phyloP scores from a whole-genome alignment of 2,888 invertebrate genomes.

The Cheilosia scutellata region DNA sequence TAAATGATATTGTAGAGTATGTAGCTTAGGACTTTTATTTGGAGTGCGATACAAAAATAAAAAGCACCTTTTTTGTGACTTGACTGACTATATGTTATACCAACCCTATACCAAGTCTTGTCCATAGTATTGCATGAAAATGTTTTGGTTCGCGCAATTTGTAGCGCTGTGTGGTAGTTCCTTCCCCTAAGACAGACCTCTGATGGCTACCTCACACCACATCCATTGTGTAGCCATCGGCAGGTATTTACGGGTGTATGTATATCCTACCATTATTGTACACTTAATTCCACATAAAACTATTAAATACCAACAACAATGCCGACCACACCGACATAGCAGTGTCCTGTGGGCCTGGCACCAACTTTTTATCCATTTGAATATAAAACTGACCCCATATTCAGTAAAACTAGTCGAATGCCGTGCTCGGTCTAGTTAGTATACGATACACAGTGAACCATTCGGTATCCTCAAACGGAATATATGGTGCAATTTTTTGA shows the following conservation, averaged over 20 bases:
- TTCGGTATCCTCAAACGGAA: conserved; percentile 9
- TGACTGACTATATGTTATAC: too few relatives aligned
- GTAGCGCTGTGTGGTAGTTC: conserved; percentile 47
- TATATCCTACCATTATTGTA: background rate
- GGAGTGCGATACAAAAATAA: too few relatives aligned
- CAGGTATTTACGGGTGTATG: conserved; percentile 32
- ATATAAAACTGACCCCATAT: conserved; percentile 74
- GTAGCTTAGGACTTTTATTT: too few relatives aligned
- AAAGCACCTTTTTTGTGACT: too few relatives aligned
- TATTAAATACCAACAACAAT: conserved; percentile 40
- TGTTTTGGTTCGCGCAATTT: conserved; percentile 49
- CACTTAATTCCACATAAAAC: conserved; percentile 60
- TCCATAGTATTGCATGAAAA: conserved; percentile 8
- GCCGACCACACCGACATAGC: conserved; percentile 42
- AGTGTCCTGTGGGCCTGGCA: conserved; percentile 63
- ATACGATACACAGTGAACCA: conserved; percentile 27
- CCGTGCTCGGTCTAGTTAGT: conserved; percentile 62
- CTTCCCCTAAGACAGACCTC: conserved; percentile 2
- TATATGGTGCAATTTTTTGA: conserved; percentile 36
- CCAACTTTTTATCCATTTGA: conserved; percentile 69
- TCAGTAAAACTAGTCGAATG: conserved; percentile 51
- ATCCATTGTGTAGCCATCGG: conserved; percentile 41
- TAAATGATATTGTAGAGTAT: too few relatives aligned
- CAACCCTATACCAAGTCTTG: background rate
- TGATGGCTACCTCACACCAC: conserved; percentile 20